Evolutionary conservation across 2,797 vertebrate species (phyloP).

Genomic region (Urosaurus nigricauda): DNA sequence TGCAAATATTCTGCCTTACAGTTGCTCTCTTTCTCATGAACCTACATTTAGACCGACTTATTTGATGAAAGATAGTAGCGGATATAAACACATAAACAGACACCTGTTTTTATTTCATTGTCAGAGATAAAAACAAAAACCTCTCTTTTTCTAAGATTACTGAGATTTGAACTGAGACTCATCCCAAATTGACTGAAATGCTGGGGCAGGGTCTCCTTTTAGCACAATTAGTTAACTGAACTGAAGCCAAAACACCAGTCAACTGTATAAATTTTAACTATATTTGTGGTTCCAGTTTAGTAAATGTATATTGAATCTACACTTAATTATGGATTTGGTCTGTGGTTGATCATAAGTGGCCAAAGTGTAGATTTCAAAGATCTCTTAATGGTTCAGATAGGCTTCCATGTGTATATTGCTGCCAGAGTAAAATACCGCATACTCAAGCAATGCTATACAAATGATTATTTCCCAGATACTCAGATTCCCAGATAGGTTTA

Average conservation of each 20-base stretch:
- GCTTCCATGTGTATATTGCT: not conserved
- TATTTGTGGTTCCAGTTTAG: slow-evolving; percentile 43
- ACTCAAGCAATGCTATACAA: not conserved
- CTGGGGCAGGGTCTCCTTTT: slow-evolving; percentile 11
- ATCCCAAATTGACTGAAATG: slow-evolving; percentile 15
- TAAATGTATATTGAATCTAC: slow-evolving; percentile 59
- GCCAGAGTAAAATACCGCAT: not conserved
- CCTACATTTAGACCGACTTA: not conserved
- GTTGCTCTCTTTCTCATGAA: not conserved
- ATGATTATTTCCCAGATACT: not conserved
- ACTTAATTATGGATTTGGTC: slow-evolving; percentile 55
- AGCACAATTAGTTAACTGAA: rapidly evolving
- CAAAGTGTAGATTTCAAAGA: slow-evolving; percentile 62
- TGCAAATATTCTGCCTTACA: not conserved
- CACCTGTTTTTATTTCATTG: not conserved
- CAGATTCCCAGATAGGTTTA: no score
- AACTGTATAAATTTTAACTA: slow-evolving; percentile 24
- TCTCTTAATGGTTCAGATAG: slow-evolving; percentile 66
- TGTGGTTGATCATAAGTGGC: slow-evolving; percentile 66
- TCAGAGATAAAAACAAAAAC: slow-evolving; percentile 16
- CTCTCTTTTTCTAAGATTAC: slow-evolving; percentile 8
- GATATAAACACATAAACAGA: not conserved
- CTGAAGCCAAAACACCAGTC: not conserved
- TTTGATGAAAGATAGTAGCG: not conserved
- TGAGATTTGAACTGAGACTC: slow-evolving; percentile 15